Evolutionary conservation across 2,113 vertebrate genomes (phyloP).

Genomic region (Micromys minutus): DNA sequence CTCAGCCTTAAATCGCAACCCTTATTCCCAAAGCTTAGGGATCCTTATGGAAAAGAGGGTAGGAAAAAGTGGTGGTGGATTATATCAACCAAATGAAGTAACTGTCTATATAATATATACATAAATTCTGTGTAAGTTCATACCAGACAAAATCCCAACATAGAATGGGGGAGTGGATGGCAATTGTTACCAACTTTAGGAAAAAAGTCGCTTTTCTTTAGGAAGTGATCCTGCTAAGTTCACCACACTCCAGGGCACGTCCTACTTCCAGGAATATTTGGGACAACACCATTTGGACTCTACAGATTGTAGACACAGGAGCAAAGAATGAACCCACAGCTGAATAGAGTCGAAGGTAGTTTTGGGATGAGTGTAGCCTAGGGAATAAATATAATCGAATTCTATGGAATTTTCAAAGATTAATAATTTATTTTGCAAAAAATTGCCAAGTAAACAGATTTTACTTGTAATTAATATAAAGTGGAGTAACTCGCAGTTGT

Average conservation of each 20-base stretch:
- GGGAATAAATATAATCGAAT: not conserved
- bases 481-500: not conserved
- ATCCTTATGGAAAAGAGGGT: not conserved
- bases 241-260: not conserved
- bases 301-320: not conserved
- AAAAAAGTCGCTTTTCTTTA: not conserved
- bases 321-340: no score
- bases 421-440: not conserved
- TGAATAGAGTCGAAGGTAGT: not conserved
- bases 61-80: not conserved
- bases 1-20: no score
- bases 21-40: not conserved
- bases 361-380: not conserved
- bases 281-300: rapidly evolving
- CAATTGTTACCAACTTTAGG: not conserved
- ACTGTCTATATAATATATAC: not conserved
- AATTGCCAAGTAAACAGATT: not conserved
- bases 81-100: not conserved
- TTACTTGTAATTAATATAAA: not conserved
- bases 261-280: not conserved
- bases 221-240: not conserved
- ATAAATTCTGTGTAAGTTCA: not conserved
- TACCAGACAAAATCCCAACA: not conserved
- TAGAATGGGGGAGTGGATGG: not conserved
- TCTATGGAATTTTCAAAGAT: not conserved